Evolutionary conservation across 2,888 invertebrate genomes (phyloP).

Genomic region (Dicroscelio sp.): DNA sequence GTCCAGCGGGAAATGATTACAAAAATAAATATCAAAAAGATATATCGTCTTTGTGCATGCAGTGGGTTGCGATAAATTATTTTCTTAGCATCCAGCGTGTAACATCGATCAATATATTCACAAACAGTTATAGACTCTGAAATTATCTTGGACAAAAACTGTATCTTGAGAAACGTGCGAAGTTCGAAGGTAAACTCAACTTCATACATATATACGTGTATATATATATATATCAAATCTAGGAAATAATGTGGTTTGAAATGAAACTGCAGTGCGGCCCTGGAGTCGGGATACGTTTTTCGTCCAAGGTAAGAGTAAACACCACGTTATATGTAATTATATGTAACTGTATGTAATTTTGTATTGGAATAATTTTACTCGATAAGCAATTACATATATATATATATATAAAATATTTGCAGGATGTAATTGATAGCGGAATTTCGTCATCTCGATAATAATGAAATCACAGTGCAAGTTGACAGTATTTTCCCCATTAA

Average conservation of each 20-base stretch:
- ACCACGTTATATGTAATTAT: slow-evolving; percentile 28
- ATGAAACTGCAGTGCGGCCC: too few species aligned
- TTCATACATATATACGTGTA: too few species aligned
- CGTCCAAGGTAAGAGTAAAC: slow-evolving; percentile 37
- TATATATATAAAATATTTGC: slow-evolving; percentile 43
- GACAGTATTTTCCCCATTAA: not conserved
- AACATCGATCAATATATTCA: slow-evolving; percentile 64
- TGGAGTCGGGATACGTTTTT: slow-evolving; percentile 12
- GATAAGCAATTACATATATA: too few species aligned
- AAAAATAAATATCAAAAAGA: slow-evolving; percentile 63
- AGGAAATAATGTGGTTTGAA: too few species aligned
- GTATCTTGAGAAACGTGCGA: slow-evolving; percentile 27
- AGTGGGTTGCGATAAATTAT: slow-evolving; percentile 52
- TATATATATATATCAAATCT: too few species aligned
- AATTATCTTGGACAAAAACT: slow-evolving; percentile 58
- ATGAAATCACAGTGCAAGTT: not conserved
- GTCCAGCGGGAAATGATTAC: slow-evolving; percentile 30
- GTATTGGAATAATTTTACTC: too few species aligned
- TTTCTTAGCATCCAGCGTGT: slow-evolving; percentile 62
- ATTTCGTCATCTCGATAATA: too few species aligned
- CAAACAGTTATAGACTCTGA: slow-evolving; percentile 73
- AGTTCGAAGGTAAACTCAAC: too few species aligned
- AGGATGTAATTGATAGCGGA: too few species aligned
- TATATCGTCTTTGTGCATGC: slow-evolving; percentile 71
- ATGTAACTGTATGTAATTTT: too few species aligned